Evolutionary conservation across 2,113 vertebrate genomes (phyloP).

Genomic region (Laterallus jamaicensis): DNA sequence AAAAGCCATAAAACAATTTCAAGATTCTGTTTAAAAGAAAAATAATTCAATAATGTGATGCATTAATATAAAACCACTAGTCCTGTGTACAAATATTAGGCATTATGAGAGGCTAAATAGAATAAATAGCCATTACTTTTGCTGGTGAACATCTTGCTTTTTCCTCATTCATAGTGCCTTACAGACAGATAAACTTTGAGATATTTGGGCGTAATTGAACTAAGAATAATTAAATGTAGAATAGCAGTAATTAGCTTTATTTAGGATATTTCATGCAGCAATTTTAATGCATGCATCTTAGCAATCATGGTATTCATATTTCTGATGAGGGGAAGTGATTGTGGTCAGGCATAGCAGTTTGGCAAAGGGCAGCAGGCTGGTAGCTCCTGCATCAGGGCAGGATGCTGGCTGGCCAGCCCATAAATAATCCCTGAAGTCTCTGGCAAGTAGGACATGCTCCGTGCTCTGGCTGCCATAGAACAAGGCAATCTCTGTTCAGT

Average conservation of each 20-base stretch:
- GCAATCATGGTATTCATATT: not conserved
- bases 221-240: not conserved
- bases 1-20: not conserved
- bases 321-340: not conserved
- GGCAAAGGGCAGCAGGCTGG: not conserved
- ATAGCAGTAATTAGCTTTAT: not conserved
- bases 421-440: not conserved
- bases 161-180: not conserved
- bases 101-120: not conserved
- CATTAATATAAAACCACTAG: not conserved
- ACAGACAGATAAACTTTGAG: not conserved
- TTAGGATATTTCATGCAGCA: not conserved
- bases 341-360: not conserved
- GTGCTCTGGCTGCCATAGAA: fast-evolving
- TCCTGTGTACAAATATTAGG: not conserved
- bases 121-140: not conserved
- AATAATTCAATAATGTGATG: not conserved
- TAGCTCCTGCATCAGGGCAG: not conserved
- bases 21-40: not conserved
- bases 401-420: not conserved
- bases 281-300: not conserved
- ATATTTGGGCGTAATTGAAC: not conserved
- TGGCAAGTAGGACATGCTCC: not conserved
- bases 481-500: no score
- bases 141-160: not conserved